phyloP scores from a whole-genome alignment of 2,888 invertebrate genomes.

The Limnephilus marmoratus region DNA sequence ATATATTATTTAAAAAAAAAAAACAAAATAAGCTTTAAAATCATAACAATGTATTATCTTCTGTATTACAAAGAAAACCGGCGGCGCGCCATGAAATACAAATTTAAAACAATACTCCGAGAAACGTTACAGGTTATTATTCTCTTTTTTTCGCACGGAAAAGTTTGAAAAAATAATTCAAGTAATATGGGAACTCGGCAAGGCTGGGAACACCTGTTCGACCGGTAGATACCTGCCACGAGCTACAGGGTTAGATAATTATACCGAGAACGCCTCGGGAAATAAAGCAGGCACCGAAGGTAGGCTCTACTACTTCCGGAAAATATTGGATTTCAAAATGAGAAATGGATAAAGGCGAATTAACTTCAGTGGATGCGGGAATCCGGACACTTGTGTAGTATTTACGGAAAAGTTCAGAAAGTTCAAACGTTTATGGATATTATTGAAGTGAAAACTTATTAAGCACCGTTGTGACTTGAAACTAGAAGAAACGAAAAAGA shows the following conservation, averaged over 20 bases:
- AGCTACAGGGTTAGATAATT: constrained; percentile 3
- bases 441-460: no score
- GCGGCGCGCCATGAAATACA: background rate
- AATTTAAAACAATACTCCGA: constrained; percentile 7
- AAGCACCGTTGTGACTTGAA: no score
- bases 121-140: background rate
- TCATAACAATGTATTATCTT: background rate
- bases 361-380: background rate
- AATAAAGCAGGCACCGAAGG: background rate
- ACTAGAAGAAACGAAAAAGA: no score
- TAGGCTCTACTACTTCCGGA: background rate
- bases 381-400: background rate
- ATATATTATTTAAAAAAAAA: background rate
- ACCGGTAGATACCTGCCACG: background rate
- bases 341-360: background rate
- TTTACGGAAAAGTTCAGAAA: background rate
- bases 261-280: background rate
- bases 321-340: background rate
- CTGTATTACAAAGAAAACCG: background rate
- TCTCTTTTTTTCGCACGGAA: constrained; percentile 2
- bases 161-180: constrained; percentile 25
- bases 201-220: constrained; percentile 12
- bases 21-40: background rate
- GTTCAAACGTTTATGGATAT: background rate
- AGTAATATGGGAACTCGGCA: constrained; percentile 17